These are phyloP conservation scores for Drosophila putrida DNA, from an alignment of 2,888 invertebrate genomes.

Conservation along the genomic window DNA sequence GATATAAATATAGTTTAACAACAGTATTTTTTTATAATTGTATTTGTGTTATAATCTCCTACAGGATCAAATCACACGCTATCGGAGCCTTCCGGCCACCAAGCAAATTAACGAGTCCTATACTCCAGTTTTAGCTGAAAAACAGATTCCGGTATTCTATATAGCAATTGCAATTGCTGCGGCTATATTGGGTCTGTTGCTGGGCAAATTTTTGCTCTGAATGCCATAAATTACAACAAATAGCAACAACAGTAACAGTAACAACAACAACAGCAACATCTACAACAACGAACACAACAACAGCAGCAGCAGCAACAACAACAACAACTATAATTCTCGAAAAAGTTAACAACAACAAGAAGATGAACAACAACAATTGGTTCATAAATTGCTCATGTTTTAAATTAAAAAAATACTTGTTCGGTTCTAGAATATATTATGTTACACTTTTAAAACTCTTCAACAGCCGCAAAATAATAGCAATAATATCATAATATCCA, in stretches of 20 bases:
- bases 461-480: slow-evolving; percentile 3
- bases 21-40: not conserved
- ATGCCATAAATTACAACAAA: slow-evolving; percentile 83
- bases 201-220: slow-evolving; percentile 94
- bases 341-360: not conserved
- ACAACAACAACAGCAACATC: slow-evolving; percentile 29
- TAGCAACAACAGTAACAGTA: slow-evolving; percentile 37
- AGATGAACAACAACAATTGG: slow-evolving; percentile 4
- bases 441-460: not conserved
- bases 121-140: slow-evolving; percentile 87
- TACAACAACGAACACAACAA: slow-evolving; percentile 34
- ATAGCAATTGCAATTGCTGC: slow-evolving; percentile 89
- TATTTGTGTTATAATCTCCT: not conserved
- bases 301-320: slow-evolving; percentile 7
- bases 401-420: slow-evolving; percentile 7
- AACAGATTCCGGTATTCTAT: slow-evolving; percentile 88
- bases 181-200: slow-evolving; percentile 90
- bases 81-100: slow-evolving; percentile 86
- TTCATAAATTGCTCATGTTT: slow-evolving; percentile 32
- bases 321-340: slow-evolving; percentile 24
- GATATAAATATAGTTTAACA: too few species aligned
- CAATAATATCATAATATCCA: slow-evolving; percentile 19
- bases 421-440: slow-evolving; percentile 1
- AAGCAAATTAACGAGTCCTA: slow-evolving; percentile 86
- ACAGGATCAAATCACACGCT: slow-evolving; percentile 89